Percentiles rank a stretch among this genome's conserved stretches.
Evolutionary conservation across 2,113 vertebrate species (phyloP).

Genomic region (Periophthalmus modestus): DNA sequence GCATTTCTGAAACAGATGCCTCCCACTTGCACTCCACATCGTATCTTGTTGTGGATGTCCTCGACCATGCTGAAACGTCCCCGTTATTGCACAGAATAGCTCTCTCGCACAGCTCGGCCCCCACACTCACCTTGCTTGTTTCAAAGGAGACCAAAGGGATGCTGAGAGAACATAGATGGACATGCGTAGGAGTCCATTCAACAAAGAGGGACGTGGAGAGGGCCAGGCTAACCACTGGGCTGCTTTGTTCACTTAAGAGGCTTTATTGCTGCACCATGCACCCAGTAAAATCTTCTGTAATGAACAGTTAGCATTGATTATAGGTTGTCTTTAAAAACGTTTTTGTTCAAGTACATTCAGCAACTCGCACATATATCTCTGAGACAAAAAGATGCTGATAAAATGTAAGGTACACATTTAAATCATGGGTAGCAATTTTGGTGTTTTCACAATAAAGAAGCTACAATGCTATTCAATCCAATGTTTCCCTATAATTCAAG

Average conservation of each 20-base stretch:
- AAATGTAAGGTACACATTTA: constrained; percentile 51
- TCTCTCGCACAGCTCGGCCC: constrained; percentile 56
- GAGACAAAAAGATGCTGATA: constrained; percentile 35
- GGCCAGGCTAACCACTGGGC: constrained; percentile 27
- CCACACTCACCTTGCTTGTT: constrained; percentile 61
- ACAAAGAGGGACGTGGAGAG: constrained; percentile 37
- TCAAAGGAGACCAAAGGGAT: constrained; percentile 58
- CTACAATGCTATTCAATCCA: background rate
- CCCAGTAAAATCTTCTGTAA: constrained; percentile 13
- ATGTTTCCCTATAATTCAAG: background rate
- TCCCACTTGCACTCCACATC: constrained; percentile 57
- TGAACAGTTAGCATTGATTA: constrained; percentile 16
- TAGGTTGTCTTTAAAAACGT: constrained; percentile 1
- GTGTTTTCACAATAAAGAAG: background rate
- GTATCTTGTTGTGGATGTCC: constrained; percentile 54
- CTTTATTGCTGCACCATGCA: constrained; percentile 14
- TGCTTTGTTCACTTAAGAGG: constrained; percentile 22
- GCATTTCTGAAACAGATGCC: constrained; percentile 34
- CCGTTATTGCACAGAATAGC: constrained; percentile 45
- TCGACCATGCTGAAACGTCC: constrained; percentile 58
- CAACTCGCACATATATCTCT: constrained; percentile 3
- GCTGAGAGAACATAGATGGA: constrained; percentile 39
- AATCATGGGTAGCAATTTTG: constrained; percentile 46
- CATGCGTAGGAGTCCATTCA: constrained; percentile 48
- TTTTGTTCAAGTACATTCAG: background rate